Percentiles rank a stretch among this genome's conserved stretches.
phyloP scores from a whole-genome alignment of 2,888 invertebrate species.

The Monopis laevigella region DNA sequence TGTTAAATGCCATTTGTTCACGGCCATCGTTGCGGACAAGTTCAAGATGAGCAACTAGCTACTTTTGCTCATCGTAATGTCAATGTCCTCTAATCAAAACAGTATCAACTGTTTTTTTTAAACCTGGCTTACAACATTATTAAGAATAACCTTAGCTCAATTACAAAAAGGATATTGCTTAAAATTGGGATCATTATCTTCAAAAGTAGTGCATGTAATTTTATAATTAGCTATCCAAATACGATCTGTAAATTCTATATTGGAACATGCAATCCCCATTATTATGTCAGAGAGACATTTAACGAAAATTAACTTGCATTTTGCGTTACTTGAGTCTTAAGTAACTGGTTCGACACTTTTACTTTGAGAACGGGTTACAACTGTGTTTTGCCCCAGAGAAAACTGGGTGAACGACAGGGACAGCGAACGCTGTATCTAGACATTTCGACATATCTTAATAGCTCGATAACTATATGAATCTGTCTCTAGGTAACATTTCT shows the following conservation, averaged over 20 bases:
- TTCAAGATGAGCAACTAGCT: constrained; percentile 45
- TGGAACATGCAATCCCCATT: too few relatives aligned
- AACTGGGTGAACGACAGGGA: constrained; percentile 47
- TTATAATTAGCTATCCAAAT: neutral
- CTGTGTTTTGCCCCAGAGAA: constrained; percentile 32
- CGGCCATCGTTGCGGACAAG: constrained; percentile 34
- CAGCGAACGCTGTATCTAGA: constrained; percentile 1
- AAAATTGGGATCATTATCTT: too few relatives aligned
- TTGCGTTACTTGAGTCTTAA: neutral
- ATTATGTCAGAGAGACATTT: neutral
- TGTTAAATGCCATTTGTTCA: constrained; percentile 34
- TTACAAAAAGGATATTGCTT: too few relatives aligned
- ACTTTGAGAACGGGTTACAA: constrained; percentile 34
- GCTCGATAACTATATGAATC: neutral
- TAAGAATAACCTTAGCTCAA: too few relatives aligned
- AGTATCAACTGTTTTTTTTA: too few relatives aligned
- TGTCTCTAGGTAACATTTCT: too few relatives aligned
- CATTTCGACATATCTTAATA: constrained; percentile 9
- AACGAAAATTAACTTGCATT: neutral
- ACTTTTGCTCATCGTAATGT: constrained; percentile 24
- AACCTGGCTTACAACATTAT: too few relatives aligned
- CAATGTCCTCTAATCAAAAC: too few relatives aligned
- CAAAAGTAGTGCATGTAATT: too few relatives aligned
- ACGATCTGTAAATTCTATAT: too few relatives aligned
- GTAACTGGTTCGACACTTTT: constrained; percentile 6